phyloP scores from a whole-genome alignment of 2,888 invertebrate genomes.

The Sminthurides aquaticus region DNA sequence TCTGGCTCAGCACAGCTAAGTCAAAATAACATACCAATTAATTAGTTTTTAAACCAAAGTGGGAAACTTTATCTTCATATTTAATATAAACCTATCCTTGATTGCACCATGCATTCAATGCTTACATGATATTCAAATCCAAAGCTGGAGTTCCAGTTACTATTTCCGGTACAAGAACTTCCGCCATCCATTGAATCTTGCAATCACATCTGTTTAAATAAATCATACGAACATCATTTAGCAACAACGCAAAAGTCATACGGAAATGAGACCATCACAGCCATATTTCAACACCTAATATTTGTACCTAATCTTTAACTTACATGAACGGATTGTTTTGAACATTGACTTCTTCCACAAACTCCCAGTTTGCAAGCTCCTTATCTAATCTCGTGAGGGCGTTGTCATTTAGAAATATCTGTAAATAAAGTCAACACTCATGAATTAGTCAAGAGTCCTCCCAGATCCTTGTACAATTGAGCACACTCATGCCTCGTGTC shows the following conservation, averaged over 20 bases:
- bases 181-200: conserved; percentile 36
- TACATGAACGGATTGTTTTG: conserved; percentile 58
- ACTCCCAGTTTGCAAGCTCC: conserved; percentile 61
- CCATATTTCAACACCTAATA: conserved; percentile 2
- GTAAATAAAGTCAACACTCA: conserved; percentile 43
- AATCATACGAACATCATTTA: neutral
- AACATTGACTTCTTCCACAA: conserved; percentile 59
- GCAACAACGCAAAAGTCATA: no score
- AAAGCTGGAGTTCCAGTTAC: neutral
- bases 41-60: neutral
- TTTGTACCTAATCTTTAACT: neutral
- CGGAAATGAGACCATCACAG: no score
- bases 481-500: neutral
- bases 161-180: conserved; percentile 29
- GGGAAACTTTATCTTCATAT: neutral
- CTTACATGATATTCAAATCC: conserved; percentile 9
- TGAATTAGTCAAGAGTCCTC: neutral
- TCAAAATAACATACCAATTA: neutral
- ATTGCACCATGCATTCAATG: no score
- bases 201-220: conserved; percentile 35
- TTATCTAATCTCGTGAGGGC: conserved; percentile 60
- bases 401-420: conserved; percentile 68
- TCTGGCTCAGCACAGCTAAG: conserved; percentile 37
- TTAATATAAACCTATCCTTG: neutral
- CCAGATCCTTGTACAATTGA: neutral